phyloP scores from a whole-genome alignment of 2,113 vertebrate species.

The Fulica atra region DNA sequence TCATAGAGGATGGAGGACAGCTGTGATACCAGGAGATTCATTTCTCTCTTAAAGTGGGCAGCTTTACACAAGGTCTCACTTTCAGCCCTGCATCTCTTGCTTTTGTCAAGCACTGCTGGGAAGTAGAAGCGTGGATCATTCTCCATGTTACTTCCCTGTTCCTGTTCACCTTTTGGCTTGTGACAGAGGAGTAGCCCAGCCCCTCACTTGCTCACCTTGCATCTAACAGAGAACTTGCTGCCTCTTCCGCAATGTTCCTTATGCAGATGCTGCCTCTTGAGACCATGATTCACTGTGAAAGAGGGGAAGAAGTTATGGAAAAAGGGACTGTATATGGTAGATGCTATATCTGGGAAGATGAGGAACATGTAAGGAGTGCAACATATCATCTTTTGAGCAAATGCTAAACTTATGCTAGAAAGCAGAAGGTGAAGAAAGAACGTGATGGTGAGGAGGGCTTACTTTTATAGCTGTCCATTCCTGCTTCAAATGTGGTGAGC shows the following conservation, averaged over 20 bases:
- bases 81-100: not conserved
- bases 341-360: not conserved
- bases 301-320: not conserved
- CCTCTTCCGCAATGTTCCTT: not conserved
- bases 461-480: not conserved
- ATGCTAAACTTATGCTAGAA: not conserved
- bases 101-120: not conserved
- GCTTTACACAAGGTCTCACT: not conserved
- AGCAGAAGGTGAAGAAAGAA: not conserved
- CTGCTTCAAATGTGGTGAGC: not conserved
- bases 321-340: not conserved
- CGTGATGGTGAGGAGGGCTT: accelerated
- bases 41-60: not conserved
- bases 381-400: not conserved
- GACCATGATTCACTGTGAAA: not conserved
- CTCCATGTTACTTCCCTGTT: not conserved
- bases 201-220: not conserved
- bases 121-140: not conserved
- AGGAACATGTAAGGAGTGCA: not conserved
- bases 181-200: not conserved
- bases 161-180: not conserved
- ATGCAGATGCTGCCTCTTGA: not conserved
- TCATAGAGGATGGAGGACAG: too few relatives aligned
- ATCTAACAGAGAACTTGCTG: not conserved
- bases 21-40: too few relatives aligned